These are phyloP conservation scores for Heterocephalus glaber DNA, from an alignment of 2,113 vertebrate genomes.

Conservation along the genomic window DNA sequence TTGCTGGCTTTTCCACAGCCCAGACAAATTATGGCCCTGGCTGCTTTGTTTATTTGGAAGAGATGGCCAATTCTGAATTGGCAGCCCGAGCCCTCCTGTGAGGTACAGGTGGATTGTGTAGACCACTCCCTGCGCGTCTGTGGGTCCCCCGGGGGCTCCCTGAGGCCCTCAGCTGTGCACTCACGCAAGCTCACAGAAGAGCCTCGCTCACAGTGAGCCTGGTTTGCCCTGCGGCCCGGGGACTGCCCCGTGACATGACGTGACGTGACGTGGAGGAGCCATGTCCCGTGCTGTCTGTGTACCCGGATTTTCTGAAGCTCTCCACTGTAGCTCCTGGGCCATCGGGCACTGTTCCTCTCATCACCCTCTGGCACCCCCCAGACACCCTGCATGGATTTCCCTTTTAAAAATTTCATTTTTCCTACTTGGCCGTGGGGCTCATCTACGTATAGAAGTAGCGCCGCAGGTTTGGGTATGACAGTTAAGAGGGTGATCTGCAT, in stretches of 20 bases:
- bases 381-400: neutral
- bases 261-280: neutral
- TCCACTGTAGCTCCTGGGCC: neutral
- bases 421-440: neutral
- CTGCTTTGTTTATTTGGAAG: constrained; percentile 58
- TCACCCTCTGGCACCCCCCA: neutral
- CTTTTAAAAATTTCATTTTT: neutral
- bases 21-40: constrained; percentile 54
- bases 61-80: constrained; percentile 42
- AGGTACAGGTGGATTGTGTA: constrained; percentile 35
- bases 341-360: neutral
- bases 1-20: constrained; percentile 11
- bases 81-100: constrained; percentile 60
- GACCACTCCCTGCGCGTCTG: neutral
- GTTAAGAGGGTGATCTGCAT: neutral
- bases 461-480: neutral
- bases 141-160: neutral
- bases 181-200: neutral
- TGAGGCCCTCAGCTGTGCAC: neutral
- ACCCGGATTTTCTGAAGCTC: neutral
- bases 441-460: neutral
- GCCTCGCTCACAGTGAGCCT: neutral
- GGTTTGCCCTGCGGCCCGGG: neutral
- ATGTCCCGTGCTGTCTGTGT: neutral
- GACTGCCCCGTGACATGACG: neutral